Evolutionary conservation across 2,113 vertebrate genomes (phyloP).

Genomic region (Cyanoramphus novaezelandiae): DNA sequence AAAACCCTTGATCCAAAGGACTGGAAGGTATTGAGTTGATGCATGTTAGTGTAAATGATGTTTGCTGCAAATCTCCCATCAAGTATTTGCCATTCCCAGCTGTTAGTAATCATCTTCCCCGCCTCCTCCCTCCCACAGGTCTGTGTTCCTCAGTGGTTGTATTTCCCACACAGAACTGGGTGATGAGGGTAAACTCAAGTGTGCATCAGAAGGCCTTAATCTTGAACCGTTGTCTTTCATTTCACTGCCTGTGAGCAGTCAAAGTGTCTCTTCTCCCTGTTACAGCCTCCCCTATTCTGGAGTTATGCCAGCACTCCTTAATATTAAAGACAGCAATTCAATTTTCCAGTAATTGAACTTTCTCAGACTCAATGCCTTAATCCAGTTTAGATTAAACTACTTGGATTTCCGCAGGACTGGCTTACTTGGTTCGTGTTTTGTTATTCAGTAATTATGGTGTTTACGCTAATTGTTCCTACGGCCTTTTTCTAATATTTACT

Average conservation of each 20-base stretch:
- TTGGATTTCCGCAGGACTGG: background rate
- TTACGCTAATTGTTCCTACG: background rate
- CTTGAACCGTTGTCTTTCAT: background rate
- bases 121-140: background rate
- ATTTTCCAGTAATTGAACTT: background rate
- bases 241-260: background rate
- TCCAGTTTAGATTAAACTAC: background rate
- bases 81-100: background rate
- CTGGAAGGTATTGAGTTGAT: constrained; percentile 88
- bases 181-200: background rate
- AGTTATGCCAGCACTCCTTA: background rate
- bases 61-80: background rate
- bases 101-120: background rate
- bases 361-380: background rate
- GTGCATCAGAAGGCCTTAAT: background rate
- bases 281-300: background rate
- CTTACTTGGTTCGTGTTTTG: background rate
- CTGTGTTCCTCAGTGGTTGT: background rate
- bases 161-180: fast-evolving
- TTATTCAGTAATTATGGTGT: background rate
- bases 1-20: constrained; percentile 98
- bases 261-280: background rate
- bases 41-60: background rate
- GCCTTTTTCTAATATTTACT: background rate
- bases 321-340: background rate